Evolutionary conservation across 2,797 vertebrate species (phyloP).

Genomic region (Pseudocheirus occidentalis): DNA sequence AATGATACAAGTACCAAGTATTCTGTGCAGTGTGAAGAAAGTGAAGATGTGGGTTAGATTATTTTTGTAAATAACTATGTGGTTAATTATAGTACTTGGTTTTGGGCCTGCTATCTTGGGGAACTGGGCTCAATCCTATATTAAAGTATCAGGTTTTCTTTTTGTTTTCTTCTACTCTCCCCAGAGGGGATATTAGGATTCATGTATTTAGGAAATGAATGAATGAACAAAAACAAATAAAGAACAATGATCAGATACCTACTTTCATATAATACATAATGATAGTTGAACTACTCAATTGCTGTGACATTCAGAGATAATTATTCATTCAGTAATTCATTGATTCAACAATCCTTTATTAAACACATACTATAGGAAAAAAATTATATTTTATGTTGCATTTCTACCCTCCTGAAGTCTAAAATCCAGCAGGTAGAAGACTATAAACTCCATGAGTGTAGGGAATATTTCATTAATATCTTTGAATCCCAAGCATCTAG

Average conservation of each 20-base stretch:
- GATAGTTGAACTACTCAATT: not conserved
- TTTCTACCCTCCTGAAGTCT: not conserved
- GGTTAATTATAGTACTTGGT: constrained; percentile 83
- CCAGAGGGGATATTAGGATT: not conserved
- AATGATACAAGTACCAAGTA: constrained; percentile 75
- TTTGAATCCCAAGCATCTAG: not conserved
- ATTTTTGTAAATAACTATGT: constrained; percentile 82
- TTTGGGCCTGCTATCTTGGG: constrained; percentile 70
- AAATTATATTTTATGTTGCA: not conserved
- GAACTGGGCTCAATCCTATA: constrained; percentile 73
- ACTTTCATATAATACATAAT: not conserved
- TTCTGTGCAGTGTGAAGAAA: constrained; percentile 74
- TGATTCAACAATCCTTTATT: not conserved
- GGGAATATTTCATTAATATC: not conserved
- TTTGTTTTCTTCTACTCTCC: not conserved
- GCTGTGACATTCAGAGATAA: not conserved
- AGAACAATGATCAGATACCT: not conserved
- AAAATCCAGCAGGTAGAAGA: not conserved
- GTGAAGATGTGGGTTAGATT: constrained; percentile 76
- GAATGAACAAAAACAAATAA: not conserved
- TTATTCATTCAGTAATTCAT: not conserved
- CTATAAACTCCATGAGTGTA: not conserved
- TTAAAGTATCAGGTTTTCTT: constrained; percentile 69
- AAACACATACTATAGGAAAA: not conserved
- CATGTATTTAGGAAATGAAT: not conserved